Percentiles rank a stretch among this genome's conserved stretches.
Evolutionary conservation across 2,797 vertebrate species (phyloP).

Genomic region (Ambastaia sidthimunki): DNA sequence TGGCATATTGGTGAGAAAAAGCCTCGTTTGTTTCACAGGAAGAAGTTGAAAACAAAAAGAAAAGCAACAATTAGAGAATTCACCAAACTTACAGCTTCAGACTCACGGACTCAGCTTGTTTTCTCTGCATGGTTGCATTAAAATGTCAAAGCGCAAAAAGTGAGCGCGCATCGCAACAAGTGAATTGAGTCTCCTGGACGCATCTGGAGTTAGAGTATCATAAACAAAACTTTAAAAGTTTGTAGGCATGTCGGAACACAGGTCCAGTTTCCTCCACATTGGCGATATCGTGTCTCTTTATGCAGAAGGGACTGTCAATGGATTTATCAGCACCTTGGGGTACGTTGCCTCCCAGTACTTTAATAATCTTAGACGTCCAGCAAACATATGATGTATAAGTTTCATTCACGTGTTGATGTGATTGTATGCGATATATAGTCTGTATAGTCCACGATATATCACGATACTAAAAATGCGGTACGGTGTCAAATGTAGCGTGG

Average conservation of each 20-base stretch:
- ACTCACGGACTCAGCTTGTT: not conserved
- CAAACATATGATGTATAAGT: not conserved
- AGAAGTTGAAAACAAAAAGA: conserved; percentile 74
- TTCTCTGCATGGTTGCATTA: not conserved
- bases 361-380: not conserved
- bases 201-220: conserved; percentile 13
- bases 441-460: too few relatives aligned
- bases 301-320: conserved; percentile 91
- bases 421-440: too few relatives aligned
- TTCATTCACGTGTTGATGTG: not conserved
- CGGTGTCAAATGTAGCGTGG: conserved; percentile 1
- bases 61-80: conserved; percentile 46
- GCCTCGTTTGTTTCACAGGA: conserved; percentile 76
- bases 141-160: conserved; percentile 18
- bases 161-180: conserved; percentile 9
- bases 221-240: conserved; percentile 20
- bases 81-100: too few relatives aligned
- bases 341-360: conserved; percentile 68
- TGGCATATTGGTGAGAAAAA: conserved; percentile 55
- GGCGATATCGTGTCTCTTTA: conserved; percentile 96
- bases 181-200: conserved; percentile 15
- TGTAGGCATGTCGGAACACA: conserved; percentile 86
- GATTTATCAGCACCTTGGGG: conserved; percentile 97
- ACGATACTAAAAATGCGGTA: not conserved
- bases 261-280: conserved; percentile 93